Percentiles rank a stretch among this genome's conserved stretches.
These are phyloP conservation scores for Papilio demoleus DNA, from an alignment of 2,888 invertebrate species.

Conservation along the genomic window DNA sequence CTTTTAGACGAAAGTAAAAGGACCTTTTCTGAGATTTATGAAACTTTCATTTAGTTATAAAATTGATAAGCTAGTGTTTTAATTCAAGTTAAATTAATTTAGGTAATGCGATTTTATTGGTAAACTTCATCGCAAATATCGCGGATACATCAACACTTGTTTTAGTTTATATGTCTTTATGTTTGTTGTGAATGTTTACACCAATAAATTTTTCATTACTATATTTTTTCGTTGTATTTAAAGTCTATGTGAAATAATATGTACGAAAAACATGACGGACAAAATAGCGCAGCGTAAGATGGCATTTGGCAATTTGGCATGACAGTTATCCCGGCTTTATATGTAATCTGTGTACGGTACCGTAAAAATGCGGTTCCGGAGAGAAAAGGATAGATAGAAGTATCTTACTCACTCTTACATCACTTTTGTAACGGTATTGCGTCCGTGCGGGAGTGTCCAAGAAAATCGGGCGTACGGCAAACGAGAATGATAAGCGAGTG, in stretches of 20 bases:
- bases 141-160: too few species aligned
- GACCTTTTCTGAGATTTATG: too few species aligned
- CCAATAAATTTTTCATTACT: background rate
- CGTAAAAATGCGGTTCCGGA: slow-evolving; percentile 40
- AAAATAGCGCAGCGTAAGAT: background rate
- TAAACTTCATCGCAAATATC: too few species aligned
- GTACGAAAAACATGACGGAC: background rate
- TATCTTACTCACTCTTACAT: slow-evolving; percentile 50
- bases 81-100: too few species aligned
- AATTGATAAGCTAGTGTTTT: too few species aligned
- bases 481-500: slow-evolving; percentile 79
- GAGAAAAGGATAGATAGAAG: slow-evolving; percentile 51
- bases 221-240: too few species aligned
- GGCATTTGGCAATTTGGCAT: background rate
- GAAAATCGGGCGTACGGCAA: slow-evolving; percentile 65
- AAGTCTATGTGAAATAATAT: too few species aligned
- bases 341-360: slow-evolving; percentile 44
- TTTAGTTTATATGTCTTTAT: too few species aligned
- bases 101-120: too few species aligned
- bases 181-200: too few species aligned
- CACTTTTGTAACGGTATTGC: slow-evolving; percentile 81
- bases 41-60: too few species aligned
- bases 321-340: background rate
- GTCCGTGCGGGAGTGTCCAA: slow-evolving; percentile 78
- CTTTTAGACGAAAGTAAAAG: too few species aligned